Evolutionary conservation across 1,140 invertebrate genomes (phyloP), one percentile per base, ranked within the genome.

Genomic region (Heliconius nattereri): DNA sequence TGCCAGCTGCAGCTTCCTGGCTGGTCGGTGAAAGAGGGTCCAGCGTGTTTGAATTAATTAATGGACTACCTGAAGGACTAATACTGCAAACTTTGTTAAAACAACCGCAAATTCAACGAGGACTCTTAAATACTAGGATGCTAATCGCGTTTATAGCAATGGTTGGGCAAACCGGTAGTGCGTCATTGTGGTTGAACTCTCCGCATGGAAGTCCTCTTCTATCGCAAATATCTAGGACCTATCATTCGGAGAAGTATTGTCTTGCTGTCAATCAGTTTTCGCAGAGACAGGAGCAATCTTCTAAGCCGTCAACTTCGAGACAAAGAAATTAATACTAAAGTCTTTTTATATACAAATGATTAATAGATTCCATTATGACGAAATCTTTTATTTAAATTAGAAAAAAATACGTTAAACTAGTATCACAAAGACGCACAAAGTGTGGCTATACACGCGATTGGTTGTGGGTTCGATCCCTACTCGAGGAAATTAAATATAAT

Each of bases 201-300:
- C 91, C 92, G 0, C 92, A 93, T 70, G 91, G 93, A 0, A 91
- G 89, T 74, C 92, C 92, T 0, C 80, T 94, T 7, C 80, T 94
- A 16, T 90, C 91, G 0, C 92, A 94, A 57, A 94, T 94, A 74
- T 93, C 91, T 0, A 87, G 92, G 29, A 94, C 92, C 0, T 94
- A 94, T 71, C 92, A 94, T 78, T 90, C 92, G 2, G 92, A 94
- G 81, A 94, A 94, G 75, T 94, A 94, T 57, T 94, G 92, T 73
- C 78, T 92, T 1, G 92, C 92, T 37, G 92, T 93, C 9, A 94
- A 94, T 71, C 92, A 94, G 84, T 94, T 93, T 76, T 92, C 91
- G 3, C 84, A 88, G 45, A 81, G 71, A 70, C 83, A 78, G 74
- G 26, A 85, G 76, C 57, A 60, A 60, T 23, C 73, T 16, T 19